Conservation (phyloP, 2,113 vertebrate genomes). For the Hassar affinis region DNA sequence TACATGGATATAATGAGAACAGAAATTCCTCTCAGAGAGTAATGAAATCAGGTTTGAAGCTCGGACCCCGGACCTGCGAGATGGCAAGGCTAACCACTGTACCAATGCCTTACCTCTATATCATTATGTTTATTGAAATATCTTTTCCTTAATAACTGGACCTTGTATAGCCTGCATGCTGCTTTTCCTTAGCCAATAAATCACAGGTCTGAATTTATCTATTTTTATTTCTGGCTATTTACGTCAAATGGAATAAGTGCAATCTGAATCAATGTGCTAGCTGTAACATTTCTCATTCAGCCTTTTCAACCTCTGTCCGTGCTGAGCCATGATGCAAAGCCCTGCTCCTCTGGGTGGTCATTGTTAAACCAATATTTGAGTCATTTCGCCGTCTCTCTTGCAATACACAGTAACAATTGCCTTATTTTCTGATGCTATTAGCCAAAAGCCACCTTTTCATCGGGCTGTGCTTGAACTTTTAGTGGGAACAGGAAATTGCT, state of each 20-base stretch:
- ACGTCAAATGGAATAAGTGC: constrained; percentile 15
- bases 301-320: constrained; percentile 22
- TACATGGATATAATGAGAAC: neutral
- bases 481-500: constrained; percentile 65
- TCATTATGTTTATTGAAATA: neutral
- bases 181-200: neutral
- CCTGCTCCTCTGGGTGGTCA: constrained; percentile 17
- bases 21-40: neutral
- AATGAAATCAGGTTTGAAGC: neutral
- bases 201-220: neutral
- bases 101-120: neutral
- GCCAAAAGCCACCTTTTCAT: constrained; percentile 58
- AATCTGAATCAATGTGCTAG: constrained; percentile 3
- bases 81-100: neutral
- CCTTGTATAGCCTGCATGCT: neutral
- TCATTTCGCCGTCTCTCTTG: constrained; percentile 11
- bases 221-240: constrained; percentile 3
- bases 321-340: constrained; percentile 9
- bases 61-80: neutral
- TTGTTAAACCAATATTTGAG: constrained; percentile 43
- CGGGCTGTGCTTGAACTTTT: constrained; percentile 66
- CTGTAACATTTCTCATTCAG: constrained; percentile 24
- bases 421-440: constrained; percentile 53
- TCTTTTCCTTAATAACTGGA: neutral
- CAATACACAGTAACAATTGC: constrained; percentile 32